Percentiles rank a stretch among this genome's conserved stretches.
These are phyloP conservation scores for Bombus turneri DNA, from an alignment of 1,140 invertebrate genomes.

Conservation along the genomic window DNA sequence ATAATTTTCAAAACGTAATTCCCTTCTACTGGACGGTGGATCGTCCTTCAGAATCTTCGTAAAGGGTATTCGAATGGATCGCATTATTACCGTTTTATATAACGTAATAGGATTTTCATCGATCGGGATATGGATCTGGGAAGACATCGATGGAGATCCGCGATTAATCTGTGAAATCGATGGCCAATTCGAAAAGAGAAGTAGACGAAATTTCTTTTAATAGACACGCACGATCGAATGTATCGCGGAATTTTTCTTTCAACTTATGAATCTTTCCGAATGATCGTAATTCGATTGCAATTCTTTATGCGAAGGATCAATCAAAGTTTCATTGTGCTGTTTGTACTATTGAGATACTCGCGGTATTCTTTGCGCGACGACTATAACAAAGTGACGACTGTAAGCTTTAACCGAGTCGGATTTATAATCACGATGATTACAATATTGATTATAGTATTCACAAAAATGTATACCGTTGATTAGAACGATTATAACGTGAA, in stretches of 20 bases:
- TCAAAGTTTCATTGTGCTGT: not conserved
- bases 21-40: conserved; percentile 10
- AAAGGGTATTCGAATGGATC: conserved; percentile 32
- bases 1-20: conserved; percentile 70
- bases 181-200: not conserved
- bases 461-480: too few species aligned
- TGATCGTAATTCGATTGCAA: not conserved
- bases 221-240: too few species aligned
- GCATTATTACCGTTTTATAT: conserved; percentile 26
- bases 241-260: not conserved
- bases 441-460: too few species aligned
- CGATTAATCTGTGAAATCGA: conserved; percentile 37
- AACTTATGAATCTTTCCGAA: not conserved
- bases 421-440: too few species aligned
- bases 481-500: too few species aligned
- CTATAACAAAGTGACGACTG: too few species aligned
- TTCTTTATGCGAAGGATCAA: not conserved
- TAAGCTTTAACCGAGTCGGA: too few species aligned
- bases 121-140: conserved; percentile 15
- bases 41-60: not conserved
- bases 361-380: too few species aligned
- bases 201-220: not conserved
- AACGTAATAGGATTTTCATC: conserved; percentile 50
- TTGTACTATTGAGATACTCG: too few species aligned
- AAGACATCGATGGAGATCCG: not conserved